phyloP scores from a whole-genome alignment of 2,113 vertebrate genomes.

The Eubucco bourcierii region DNA sequence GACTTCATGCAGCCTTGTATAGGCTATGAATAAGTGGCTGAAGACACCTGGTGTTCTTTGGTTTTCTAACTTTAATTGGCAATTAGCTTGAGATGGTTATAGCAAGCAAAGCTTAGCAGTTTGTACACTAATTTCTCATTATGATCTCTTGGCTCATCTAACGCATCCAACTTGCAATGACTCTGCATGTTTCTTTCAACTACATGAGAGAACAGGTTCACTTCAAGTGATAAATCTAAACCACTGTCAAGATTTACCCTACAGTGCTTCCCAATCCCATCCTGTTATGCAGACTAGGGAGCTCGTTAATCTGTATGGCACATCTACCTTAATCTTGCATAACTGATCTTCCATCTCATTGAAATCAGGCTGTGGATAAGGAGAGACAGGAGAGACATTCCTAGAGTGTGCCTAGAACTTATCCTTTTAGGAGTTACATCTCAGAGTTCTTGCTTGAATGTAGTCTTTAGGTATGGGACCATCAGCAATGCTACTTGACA shows the following conservation, averaged over 20 bases:
- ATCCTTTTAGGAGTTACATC: not conserved
- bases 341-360: not conserved
- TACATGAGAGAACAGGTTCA: not conserved
- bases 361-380: not conserved
- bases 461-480: not conserved
- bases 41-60: not conserved
- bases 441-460: not conserved
- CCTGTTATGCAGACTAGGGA: not conserved
- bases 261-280: not conserved
- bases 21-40: not conserved
- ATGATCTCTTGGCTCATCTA: not conserved
- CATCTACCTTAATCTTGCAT: not conserved
- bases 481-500: not conserved
- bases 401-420: not conserved
- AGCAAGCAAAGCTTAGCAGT: not conserved
- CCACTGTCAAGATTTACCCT: not conserved
- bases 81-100: not conserved
- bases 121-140: not conserved
- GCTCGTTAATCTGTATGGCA: not conserved
- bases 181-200: not conserved
- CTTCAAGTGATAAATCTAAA: not conserved
- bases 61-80: not conserved
- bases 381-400: not conserved
- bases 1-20: not conserved
- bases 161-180: not conserved